phyloP scores from a whole-genome alignment of 2,113 vertebrate genomes.

The Lepisosteus osseus region DNA sequence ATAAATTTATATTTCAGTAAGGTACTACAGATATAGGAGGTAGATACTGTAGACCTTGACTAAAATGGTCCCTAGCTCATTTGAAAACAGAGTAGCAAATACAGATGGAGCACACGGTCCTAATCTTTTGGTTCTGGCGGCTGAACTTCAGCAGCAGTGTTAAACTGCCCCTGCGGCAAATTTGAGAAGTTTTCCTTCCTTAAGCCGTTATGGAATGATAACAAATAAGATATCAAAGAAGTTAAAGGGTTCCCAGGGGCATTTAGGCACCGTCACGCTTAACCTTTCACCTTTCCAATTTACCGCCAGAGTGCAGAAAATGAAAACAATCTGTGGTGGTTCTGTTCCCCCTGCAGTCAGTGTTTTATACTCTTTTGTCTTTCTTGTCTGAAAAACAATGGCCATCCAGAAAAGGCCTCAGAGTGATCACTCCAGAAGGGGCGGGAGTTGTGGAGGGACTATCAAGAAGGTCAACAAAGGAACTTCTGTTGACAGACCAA shows the following conservation, averaged over 20 bases:
- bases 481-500: neutral
- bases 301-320: slow-evolving; percentile 38
- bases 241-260: slow-evolving; percentile 55
- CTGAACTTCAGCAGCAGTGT: no score
- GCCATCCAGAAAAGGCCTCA: slow-evolving; percentile 39
- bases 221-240: slow-evolving; percentile 50
- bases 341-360: slow-evolving; percentile 35
- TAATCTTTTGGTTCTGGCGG: no score
- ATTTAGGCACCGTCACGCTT: slow-evolving; percentile 49
- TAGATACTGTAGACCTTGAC: no score
- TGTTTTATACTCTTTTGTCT: slow-evolving; percentile 29
- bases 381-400: slow-evolving; percentile 30
- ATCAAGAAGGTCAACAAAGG: neutral
- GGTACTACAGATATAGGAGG: no score
- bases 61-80: no score
- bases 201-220: slow-evolving; percentile 44
- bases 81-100: no score
- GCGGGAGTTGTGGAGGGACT: neutral
- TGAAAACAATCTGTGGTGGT: slow-evolving; percentile 30
- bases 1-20: no score
- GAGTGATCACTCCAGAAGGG: slow-evolving; percentile 27
- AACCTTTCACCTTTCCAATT: slow-evolving; percentile 50
- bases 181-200: slow-evolving; percentile 29
- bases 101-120: no score
- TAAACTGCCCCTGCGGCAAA: slow-evolving; percentile 27